phyloP scores from a whole-genome alignment of 2,797 vertebrate genomes.

The Coendou prehensilis region DNA sequence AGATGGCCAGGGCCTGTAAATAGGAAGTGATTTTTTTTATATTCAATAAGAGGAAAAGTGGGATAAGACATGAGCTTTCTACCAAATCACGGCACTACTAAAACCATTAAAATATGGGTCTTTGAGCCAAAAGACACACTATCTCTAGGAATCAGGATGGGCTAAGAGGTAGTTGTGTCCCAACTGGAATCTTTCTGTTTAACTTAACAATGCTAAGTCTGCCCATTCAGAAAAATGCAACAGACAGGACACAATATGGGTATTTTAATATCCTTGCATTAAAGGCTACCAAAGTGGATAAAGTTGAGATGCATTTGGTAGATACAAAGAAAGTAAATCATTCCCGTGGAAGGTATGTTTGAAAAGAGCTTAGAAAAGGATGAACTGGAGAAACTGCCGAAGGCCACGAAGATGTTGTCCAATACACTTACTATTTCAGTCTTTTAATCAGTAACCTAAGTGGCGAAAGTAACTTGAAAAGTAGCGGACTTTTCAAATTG shows the following conservation, averaged over 20 bases:
- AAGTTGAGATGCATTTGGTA: not conserved
- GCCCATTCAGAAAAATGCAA: slow-evolving; percentile 7
- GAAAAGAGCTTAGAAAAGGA: slow-evolving; percentile 10
- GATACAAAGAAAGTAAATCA: not conserved
- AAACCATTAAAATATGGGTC: not conserved
- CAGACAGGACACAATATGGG: not conserved
- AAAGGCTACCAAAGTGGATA: not conserved
- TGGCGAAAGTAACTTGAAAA: not conserved
- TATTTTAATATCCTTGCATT: slow-evolving; percentile 18
- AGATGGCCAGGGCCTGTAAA: not conserved
- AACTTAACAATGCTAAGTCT: not conserved
- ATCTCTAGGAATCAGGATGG: not conserved
- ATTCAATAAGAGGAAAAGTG: not conserved
- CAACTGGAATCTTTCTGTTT: not conserved
- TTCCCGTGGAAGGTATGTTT: slow-evolving; percentile 12
- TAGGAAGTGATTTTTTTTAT: not conserved
- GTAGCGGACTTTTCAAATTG: not conserved
- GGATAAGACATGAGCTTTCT: not conserved
- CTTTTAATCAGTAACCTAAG: slow-evolving; percentile 9
- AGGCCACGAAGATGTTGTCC: not conserved
- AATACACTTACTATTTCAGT: not conserved
- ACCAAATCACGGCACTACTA: not conserved
- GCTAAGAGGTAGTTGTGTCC: not conserved
- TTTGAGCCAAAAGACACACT: not conserved
- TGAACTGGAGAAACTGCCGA: not conserved